Evolutionary conservation across 2,113 vertebrate genomes (phyloP).

Genomic region (Chelonoidis abingdonii): DNA sequence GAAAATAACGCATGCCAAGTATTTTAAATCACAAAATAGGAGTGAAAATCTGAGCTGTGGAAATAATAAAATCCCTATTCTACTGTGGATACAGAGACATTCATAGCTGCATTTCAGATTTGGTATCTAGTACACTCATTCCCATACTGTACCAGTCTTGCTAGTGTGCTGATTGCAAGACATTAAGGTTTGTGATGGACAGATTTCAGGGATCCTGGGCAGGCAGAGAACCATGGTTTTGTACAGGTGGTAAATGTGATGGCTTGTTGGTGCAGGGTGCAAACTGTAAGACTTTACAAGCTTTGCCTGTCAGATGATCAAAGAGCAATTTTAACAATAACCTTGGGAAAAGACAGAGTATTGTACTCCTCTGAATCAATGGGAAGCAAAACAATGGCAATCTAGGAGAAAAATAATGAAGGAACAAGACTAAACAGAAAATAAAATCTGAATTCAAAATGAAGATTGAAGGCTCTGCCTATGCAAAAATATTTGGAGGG

Average conservation of each 20-base stretch:
- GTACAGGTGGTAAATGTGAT: neutral
- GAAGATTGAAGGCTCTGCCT: neutral
- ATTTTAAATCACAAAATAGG: fast-evolving
- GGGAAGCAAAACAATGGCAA: fast-evolving
- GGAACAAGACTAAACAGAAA: neutral
- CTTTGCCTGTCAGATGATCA: neutral
- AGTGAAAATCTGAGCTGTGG: fast-evolving
- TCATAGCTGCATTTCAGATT: neutral
- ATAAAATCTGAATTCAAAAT: neutral
- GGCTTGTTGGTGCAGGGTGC: neutral
- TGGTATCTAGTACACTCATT: neutral
- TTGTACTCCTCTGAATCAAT: neutral
- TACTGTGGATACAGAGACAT: fast-evolving
- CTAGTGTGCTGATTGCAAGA: neutral
- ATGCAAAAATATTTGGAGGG: neutral
- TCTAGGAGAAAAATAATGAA: neutral
- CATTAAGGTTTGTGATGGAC: neutral
- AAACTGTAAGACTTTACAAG: neutral
- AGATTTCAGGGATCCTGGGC: neutral
- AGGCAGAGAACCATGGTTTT: neutral
- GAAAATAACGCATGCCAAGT: neutral
- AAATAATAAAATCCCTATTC: neutral
- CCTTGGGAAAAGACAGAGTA: neutral
- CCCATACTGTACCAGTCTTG: neutral
- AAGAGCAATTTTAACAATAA: neutral